Evolutionary conservation across 1,140 invertebrate species (phyloP), one percentile per base, ranked within the genome.

Genomic region (Palaemon carinicauda): DNA sequence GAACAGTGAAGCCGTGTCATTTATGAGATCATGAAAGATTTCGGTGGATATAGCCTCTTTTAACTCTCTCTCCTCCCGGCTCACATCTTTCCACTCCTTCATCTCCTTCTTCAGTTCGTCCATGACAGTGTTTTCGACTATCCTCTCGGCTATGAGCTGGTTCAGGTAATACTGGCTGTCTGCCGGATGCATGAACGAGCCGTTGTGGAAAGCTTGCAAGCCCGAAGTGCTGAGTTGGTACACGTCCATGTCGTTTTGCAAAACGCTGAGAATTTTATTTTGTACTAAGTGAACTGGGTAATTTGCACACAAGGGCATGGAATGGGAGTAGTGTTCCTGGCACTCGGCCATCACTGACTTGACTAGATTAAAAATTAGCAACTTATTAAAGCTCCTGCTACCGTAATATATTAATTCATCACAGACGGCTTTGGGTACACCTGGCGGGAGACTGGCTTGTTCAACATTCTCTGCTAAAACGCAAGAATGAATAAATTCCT

Each of bases 361-460:
- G 83, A 86, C 83, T 86, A 86, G 83, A 86, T 86, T 73, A 71
- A 71, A 86, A 12, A 86, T 80, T 80, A 86, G 69, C 54, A 80
- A 73, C 77, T 86, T 86, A 80, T 86, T 86, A 74, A 80, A 86
- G 69, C 77, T 86, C 71, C 69, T 86, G 31, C 77, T 51, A 86
- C 52, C 54, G 27, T 71, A 86, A 31, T 86, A 52, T 73, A 86
- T 33, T 24, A 24, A 52, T 24, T 73, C 41, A 56, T 79, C 60
- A 79, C 50, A 65, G 33, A 71, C 51, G 10, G n/a, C 17, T 9
- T 83, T 56, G 2, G n/a, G 41, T 41, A 41, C 31, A 52, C 73
- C 51, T 9, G 24, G 54, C 56, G 69, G 65, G 29, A 80, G 24
- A 74, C 50, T 41, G 10, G 52, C 50, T 33, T 71, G 24, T 41